phyloP scores from a whole-genome alignment of 2,797 vertebrate genomes.

The Natrix natrix region DNA sequence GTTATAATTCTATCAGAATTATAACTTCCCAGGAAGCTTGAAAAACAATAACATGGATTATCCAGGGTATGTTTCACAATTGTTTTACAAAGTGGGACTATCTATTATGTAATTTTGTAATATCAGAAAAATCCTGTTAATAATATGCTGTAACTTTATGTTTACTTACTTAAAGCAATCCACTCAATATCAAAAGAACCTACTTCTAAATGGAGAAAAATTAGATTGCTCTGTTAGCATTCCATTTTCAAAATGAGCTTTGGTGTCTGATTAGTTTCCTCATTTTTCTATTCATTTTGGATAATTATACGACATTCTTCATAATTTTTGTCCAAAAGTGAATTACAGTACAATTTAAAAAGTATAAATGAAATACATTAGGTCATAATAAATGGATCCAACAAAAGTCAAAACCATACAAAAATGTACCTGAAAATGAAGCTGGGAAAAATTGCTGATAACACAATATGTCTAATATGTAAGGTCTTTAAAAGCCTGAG shows the following conservation, averaged over 20 bases:
- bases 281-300: neutral
- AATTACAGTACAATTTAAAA: neutral
- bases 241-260: neutral
- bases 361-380: neutral
- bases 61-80: conserved; percentile 39
- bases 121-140: conserved; percentile 32
- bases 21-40: conserved; percentile 56
- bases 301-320: neutral
- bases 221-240: neutral
- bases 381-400: neutral
- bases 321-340: neutral
- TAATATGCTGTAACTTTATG: neutral
- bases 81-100: conserved; percentile 9
- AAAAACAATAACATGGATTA: conserved; percentile 47
- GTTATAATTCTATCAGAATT: conserved; percentile 41
- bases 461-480: neutral
- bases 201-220: neutral
- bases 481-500: neutral
- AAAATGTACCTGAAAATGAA: neutral
- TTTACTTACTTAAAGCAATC: neutral
- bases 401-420: neutral
- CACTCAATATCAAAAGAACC: neutral
- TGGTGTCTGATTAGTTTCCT: neutral
- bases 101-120: conserved; percentile 17
- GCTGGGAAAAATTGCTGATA: neutral